Conservation (phyloP, 53 echinoderm and acorn worm species). For the Echinarachnius parma region DNA sequence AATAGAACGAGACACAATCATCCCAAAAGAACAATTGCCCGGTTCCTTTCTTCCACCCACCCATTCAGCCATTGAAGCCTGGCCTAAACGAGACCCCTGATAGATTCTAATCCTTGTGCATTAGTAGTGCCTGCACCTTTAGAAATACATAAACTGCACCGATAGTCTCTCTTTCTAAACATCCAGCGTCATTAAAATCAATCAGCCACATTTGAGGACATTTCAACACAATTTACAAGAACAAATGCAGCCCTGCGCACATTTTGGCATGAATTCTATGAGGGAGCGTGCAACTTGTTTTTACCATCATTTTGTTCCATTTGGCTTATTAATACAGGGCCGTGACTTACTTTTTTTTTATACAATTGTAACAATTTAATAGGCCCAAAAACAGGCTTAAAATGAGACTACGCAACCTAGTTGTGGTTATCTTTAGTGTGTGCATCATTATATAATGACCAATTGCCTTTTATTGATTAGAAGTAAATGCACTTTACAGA, state of each 20-base stretch:
- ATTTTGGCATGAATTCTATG: too few relatives aligned
- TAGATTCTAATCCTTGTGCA: constrained; percentile 30
- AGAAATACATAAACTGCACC: not conserved
- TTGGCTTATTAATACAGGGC: too few relatives aligned
- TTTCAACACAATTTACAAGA: too few relatives aligned
- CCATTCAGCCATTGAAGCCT: constrained; percentile 12
- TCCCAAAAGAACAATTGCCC: constrained; percentile 24
- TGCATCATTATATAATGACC: constrained; percentile 35
- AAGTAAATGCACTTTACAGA: constrained; percentile 23
- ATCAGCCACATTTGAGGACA: too few relatives aligned
- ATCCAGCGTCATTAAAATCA: too few relatives aligned
- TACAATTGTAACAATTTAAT: too few relatives aligned
- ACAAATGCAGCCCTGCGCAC: too few relatives aligned
- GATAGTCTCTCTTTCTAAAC: not conserved
- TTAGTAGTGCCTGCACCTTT: constrained; percentile 28
- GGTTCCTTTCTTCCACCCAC: constrained; percentile 6
- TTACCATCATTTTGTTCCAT: too few relatives aligned
- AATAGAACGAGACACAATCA: too few relatives aligned
- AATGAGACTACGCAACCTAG: constrained; percentile 11
- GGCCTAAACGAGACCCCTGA: constrained; percentile 10
- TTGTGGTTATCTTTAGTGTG: constrained; percentile 18
- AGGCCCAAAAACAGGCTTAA: not conserved
- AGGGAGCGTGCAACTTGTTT: too few relatives aligned
- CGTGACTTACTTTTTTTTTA: too few relatives aligned
- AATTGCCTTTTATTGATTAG: constrained; percentile 20